These are phyloP conservation scores for Pentalonia nigronervosa DNA, from an alignment of 1,140 invertebrate species.

Conservation along the genomic window DNA sequence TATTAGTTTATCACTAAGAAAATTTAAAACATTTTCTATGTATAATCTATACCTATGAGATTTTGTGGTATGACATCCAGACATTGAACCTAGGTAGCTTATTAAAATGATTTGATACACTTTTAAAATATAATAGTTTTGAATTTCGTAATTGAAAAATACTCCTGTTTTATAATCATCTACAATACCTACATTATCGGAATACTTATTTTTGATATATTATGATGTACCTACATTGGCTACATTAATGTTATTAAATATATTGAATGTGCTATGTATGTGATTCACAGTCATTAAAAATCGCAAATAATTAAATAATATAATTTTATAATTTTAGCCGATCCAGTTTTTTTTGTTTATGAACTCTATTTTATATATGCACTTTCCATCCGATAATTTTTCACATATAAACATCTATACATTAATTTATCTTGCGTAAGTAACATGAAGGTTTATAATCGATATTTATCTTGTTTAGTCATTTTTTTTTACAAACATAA, in stretches of 20 bases:
- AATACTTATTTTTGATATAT: too few species aligned
- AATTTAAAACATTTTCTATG: neutral
- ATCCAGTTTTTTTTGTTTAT: too few species aligned
- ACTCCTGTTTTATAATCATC: neutral
- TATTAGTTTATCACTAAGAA: too few species aligned
- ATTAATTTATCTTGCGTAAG: neutral
- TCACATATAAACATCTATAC: neutral
- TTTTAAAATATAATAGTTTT: neutral
- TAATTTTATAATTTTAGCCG: neutral
- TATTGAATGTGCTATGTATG: neutral
- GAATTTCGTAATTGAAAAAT: neutral
- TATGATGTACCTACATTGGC: too few species aligned
- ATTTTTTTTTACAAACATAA: neutral
- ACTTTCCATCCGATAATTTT: neutral
- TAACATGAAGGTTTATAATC: neutral
- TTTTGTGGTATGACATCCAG: neutral
- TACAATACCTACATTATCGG: too few species aligned
- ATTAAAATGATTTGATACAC: neutral
- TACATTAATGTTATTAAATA: too few species aligned
- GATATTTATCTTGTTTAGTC: neutral
- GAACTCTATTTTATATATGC: neutral
- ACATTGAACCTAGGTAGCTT: neutral
- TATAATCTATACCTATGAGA: neutral
- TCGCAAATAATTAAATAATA: neutral
- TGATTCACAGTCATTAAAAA: neutral